Evolutionary conservation across 35 echinoderm and acorn worm species (phyloP).

Genomic region (Strongylocentrotus purpuratus): DNA sequence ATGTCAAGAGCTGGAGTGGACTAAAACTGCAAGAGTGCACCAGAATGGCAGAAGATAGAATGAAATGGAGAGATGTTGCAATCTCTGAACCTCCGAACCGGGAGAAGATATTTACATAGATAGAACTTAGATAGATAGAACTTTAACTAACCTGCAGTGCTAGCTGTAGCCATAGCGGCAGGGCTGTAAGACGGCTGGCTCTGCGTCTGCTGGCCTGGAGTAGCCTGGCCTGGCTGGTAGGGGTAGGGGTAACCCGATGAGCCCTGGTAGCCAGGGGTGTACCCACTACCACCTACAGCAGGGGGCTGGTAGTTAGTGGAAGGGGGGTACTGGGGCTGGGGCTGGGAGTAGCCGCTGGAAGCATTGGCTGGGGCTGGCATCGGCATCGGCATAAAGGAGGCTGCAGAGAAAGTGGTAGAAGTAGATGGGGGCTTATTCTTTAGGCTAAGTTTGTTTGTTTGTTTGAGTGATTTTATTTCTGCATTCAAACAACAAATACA

Average conservation of each 20-base stretch:
- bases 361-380: conserved; percentile 64
- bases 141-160: conserved; percentile 22
- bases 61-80: too few relatives aligned
- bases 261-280: conserved; percentile 23
- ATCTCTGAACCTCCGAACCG: too few relatives aligned
- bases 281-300: conserved; percentile 10
- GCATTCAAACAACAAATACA: too few relatives aligned
- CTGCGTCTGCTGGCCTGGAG: conserved; percentile 35
- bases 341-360: conserved; percentile 21
- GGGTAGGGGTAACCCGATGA: conserved; percentile 48
- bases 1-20: too few relatives aligned
- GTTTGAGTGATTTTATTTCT: too few relatives aligned
- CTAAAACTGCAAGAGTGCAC: too few relatives aligned
- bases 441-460: too few relatives aligned
- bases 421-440: too few relatives aligned
- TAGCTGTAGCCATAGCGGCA: not conserved
- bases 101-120: too few relatives aligned
- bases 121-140: too few relatives aligned
- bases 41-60: too few relatives aligned
- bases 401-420: not conserved
- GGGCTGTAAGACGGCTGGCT: not conserved
- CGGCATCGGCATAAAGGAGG: conserved; percentile 69
- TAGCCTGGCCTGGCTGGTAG: conserved; percentile 36
- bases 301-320: conserved; percentile 52
- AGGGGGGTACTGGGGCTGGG: conserved; percentile 59